Evolutionary conservation across 2,888 invertebrate genomes (phyloP), one percentile per base, ranked within the genome.

Genomic region (Suillia variegata): DNA sequence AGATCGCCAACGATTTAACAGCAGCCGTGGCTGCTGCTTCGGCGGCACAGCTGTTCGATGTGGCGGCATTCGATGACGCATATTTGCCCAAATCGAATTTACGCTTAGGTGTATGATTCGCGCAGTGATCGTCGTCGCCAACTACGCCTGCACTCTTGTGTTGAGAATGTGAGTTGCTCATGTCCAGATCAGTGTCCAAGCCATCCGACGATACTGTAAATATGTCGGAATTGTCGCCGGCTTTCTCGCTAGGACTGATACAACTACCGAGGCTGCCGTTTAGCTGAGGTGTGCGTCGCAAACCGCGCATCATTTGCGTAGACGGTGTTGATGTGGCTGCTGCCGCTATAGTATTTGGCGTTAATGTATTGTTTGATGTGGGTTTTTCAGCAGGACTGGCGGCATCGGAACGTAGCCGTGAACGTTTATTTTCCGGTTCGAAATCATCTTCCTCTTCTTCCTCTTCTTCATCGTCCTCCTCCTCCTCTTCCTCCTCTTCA

Each of bases 121-220:
- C 61, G 54, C 70, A 74, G 34, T 52, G 18, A 10, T 71, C 67
- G 31, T 72, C 73, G 2, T 69, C 76, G 0, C 34, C 60, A n/a
- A n/a, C n/a, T n/a, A 48, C 56, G 56, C 59, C 61, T 55, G 49
- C 8, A n/a, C 38, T 13, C 38, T 52, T 59, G 50, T 56, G 49
- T 49, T 65, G 66, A 5, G 70, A 69, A 53, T 77, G 78, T 2
- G 77, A 74, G 55, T 79, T 81, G 63, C 80, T 81, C 22, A 80
- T 57, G 60, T 81, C 81, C 61, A 81, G 59, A 63, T 81, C 81
- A 1, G 81, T 82, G 20, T 82, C 82, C 55, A 82, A 65, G 2
- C 82, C 82, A 65, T 82, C 82, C 0, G 82, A 82, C 2, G 82
- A 82, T 2, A 82, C 81, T 0, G 82, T 81, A 56, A 82, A 81